Evolutionary conservation across 2,888 invertebrate genomes (phyloP).

Genomic region (Dynastes maya): DNA sequence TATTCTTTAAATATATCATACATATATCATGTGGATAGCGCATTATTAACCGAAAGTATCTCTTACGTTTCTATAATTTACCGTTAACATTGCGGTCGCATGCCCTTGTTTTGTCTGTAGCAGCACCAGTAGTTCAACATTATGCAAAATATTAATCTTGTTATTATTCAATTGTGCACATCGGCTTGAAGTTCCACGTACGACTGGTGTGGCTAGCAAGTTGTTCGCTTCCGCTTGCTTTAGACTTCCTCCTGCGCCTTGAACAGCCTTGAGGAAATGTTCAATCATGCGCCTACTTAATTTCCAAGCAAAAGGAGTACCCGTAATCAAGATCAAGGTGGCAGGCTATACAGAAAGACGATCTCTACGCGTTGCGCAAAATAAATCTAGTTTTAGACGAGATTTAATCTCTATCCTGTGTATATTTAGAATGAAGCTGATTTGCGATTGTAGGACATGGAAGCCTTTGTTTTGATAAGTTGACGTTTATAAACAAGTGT

Average conservation of each 20-base stretch:
- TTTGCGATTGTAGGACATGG: background rate
- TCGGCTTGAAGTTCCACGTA: slow-evolving; percentile 17
- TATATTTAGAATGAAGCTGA: background rate
- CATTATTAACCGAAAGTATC: background rate
- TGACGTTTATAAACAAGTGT: background rate
- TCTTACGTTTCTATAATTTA: slow-evolving; percentile 1
- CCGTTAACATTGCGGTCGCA: slow-evolving; percentile 1
- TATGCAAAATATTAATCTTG: slow-evolving; percentile 37
- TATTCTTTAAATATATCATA: too few species aligned
- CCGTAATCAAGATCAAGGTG: slow-evolving; percentile 37
- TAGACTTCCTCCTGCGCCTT: slow-evolving; percentile 32
- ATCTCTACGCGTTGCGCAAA: background rate
- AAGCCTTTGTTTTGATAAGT: slow-evolving; percentile 9
- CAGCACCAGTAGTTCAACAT: slow-evolving; percentile 8
- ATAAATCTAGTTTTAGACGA: background rate
- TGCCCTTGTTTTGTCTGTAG: background rate
- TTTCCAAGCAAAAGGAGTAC: background rate
- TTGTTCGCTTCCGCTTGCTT: slow-evolving; percentile 29
- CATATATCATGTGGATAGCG: too few species aligned
- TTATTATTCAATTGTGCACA: slow-evolving; percentile 40
- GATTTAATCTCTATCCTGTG: too few species aligned
- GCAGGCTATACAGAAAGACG: background rate
- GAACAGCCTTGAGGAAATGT: slow-evolving; percentile 21
- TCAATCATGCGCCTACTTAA: slow-evolving; percentile 27
- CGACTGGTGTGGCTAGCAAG: slow-evolving; percentile 16